Conservation (phyloP, 1,140 invertebrate species). For the Drosophila parvula region DNA sequence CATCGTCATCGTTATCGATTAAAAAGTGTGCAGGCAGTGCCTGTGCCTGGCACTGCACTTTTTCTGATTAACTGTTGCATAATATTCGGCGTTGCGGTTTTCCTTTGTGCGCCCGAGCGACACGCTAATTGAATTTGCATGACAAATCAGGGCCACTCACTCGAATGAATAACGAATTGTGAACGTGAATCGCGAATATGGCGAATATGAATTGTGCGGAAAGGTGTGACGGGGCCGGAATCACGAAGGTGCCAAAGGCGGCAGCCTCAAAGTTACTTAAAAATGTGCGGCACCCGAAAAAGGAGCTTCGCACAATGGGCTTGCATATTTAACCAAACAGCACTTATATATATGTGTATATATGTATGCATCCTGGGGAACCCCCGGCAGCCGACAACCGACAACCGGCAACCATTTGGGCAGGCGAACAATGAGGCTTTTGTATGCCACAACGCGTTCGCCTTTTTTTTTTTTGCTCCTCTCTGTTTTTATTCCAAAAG, state of each 20-base stretch:
- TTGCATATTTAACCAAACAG: slow-evolving; percentile 61
- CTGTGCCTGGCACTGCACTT: slow-evolving; percentile 37
- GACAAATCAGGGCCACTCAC: slow-evolving; percentile 59
- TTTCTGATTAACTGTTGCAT: slow-evolving; percentile 68
- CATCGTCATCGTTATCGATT: slow-evolving; percentile 65
- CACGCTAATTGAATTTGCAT: slow-evolving; percentile 63
- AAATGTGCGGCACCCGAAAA: slow-evolving; percentile 40
- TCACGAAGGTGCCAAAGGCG: slow-evolving; percentile 17
- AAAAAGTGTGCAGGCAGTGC: slow-evolving; percentile 21
- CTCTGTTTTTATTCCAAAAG: slow-evolving; percentile 14
- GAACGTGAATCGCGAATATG: slow-evolving; percentile 17
- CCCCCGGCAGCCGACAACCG: background rate
- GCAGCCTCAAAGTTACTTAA: slow-evolving; percentile 60
- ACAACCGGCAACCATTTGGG: slow-evolving; percentile 27
- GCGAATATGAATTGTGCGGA: slow-evolving; percentile 7
- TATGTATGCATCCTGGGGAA: slow-evolving; percentile 1
- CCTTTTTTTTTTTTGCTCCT: slow-evolving; percentile 50
- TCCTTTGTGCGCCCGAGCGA: slow-evolving; percentile 35
- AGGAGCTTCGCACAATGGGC: slow-evolving; percentile 18
- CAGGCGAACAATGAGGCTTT: slow-evolving; percentile 71
- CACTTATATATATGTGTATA: slow-evolving; percentile 20
- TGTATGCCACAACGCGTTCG: slow-evolving; percentile 69
- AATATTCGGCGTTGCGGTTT: slow-evolving; percentile 57
- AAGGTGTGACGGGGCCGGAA: slow-evolving; percentile 1
- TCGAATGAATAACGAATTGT: slow-evolving; percentile 42